Evolutionary conservation across 2,797 vertebrate species (phyloP).

Genomic region (Sebastiscus albofasciatus): DNA sequence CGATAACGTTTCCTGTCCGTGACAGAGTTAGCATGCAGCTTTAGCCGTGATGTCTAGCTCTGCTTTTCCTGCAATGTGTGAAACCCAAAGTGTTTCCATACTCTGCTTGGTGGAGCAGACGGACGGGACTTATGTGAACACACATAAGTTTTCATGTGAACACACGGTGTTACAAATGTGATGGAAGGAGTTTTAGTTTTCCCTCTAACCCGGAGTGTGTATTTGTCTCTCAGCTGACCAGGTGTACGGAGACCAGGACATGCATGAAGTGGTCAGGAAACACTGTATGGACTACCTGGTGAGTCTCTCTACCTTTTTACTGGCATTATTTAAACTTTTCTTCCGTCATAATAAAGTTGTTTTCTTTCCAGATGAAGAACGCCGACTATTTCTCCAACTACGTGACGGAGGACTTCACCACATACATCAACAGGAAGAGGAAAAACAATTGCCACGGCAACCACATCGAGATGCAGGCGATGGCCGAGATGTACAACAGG

Average conservation of each 20-base stretch:
- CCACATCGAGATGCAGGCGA: slow-evolving; percentile 97
- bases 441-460: slow-evolving; percentile 97
- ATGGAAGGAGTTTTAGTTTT: too few relatives aligned
- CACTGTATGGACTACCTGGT: slow-evolving; percentile 98
- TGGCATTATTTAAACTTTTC: neutral
- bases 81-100: too few relatives aligned
- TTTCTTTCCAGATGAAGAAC: slow-evolving; percentile 89
- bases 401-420: slow-evolving; percentile 95
- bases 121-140: too few relatives aligned
- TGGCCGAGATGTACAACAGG: slow-evolving; percentile 97
- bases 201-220: neutral
- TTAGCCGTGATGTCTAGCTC: too few relatives aligned
- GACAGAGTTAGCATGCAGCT: too few relatives aligned
- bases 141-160: too few relatives aligned
- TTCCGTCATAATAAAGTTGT: neutral
- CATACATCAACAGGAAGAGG: slow-evolving; percentile 95
- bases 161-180: too few relatives aligned
- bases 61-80: too few relatives aligned
- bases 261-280: slow-evolving; percentile 95
- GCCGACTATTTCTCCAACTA: slow-evolving; percentile 96
- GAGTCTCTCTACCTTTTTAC: slow-evolving; percentile 58
- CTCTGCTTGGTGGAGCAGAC: too few relatives aligned
- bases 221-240: slow-evolving; percentile 86
- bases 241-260: slow-evolving; percentile 95
- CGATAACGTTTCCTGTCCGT: too few relatives aligned